Evolutionary conservation across 2,113 vertebrate genomes (phyloP).

Genomic region (Capricornis sumatraensis): DNA sequence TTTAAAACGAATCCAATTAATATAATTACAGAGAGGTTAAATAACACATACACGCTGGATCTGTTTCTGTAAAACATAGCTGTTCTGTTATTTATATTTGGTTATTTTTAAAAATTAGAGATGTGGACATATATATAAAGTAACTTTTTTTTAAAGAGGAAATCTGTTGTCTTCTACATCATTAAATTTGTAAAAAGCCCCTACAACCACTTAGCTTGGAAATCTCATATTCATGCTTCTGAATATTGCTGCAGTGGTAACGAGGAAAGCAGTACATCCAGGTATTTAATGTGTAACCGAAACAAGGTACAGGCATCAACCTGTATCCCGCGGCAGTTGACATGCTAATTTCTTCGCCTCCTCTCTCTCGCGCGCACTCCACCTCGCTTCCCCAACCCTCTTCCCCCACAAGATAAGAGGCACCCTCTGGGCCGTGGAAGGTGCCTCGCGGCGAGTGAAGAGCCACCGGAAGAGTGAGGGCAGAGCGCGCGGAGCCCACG

Average conservation of each 20-base stretch:
- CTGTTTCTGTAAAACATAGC: constrained; percentile 55
- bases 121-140: not conserved
- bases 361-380: not conserved
- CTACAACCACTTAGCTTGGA: constrained; percentile 16
- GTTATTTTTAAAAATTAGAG: constrained; percentile 43
- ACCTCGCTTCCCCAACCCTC: not conserved
- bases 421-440: not conserved
- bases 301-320: constrained; percentile 58
- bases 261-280: constrained; percentile 39
- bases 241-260: constrained; percentile 9
- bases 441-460: not conserved
- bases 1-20: constrained; percentile 57
- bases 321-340: constrained; percentile 57
- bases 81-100: constrained; percentile 55
- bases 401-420: not conserved
- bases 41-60: constrained; percentile 34
- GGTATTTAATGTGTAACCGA: constrained; percentile 43
- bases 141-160: not conserved
- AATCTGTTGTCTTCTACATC: constrained; percentile 25
- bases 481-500: not conserved
- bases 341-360: constrained; percentile 62
- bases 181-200: not conserved
- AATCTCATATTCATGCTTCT: constrained; percentile 25
- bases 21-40: constrained; percentile 51
- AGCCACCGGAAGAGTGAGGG: not conserved